These are phyloP conservation scores for Hylia prasina DNA, from an alignment of 2,113 vertebrate species.

Conservation along the genomic window DNA sequence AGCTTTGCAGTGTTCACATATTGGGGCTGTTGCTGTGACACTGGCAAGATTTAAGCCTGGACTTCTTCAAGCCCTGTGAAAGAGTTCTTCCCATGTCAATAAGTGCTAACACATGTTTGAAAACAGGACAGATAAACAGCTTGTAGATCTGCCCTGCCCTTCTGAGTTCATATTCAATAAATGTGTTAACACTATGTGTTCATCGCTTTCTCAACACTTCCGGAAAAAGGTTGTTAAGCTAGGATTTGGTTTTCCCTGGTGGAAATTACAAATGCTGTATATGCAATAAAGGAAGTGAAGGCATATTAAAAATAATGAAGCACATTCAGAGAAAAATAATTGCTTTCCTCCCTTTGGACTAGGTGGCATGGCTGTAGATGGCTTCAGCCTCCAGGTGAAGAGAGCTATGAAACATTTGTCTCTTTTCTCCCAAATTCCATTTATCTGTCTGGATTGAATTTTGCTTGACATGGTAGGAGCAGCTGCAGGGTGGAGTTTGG, in stretches of 20 bases:
- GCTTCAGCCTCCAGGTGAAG: slow-evolving; percentile 24
- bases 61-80: not conserved
- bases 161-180: slow-evolving; percentile 58
- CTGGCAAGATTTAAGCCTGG: not conserved
- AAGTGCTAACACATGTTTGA: slow-evolving; percentile 71
- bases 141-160: slow-evolving; percentile 53
- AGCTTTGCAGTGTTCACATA: not conserved
- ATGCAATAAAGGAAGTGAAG: slow-evolving; percentile 50
- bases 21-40: not conserved
- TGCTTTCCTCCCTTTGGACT: not conserved
- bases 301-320: slow-evolving; percentile 27
- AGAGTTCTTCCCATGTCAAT: slow-evolving; percentile 53
- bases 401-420: not conserved
- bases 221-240: slow-evolving; percentile 48
- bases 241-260: slow-evolving; percentile 50
- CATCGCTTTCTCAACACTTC: slow-evolving; percentile 48
- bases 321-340: not conserved
- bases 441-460: slow-evolving; percentile 32
- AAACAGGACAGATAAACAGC: slow-evolving; percentile 41
- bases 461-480: not conserved
- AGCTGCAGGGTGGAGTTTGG: slow-evolving; percentile 43
- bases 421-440: not conserved
- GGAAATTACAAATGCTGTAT: slow-evolving; percentile 35
- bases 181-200: slow-evolving; percentile 48
- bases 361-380: not conserved